These are phyloP conservation scores for Zaprionus vittiger DNA, from an alignment of 1,140 invertebrate species.

Conservation along the genomic window DNA sequence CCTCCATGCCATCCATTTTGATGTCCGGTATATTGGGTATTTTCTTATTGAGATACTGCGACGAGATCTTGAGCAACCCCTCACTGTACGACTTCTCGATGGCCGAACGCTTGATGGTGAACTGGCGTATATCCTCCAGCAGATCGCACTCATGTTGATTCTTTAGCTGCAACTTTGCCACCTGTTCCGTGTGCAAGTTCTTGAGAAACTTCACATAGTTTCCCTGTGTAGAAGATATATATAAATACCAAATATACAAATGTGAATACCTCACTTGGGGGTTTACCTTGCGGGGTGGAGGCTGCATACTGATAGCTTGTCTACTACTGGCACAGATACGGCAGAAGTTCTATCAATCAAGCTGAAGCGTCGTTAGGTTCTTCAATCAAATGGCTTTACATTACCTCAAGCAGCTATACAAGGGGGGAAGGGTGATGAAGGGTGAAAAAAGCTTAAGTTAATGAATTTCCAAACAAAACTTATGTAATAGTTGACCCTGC, in stretches of 20 bases:
- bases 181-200: conserved; percentile 96
- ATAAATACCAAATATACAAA: not conserved
- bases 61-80: conserved; percentile 95
- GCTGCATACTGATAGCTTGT: conserved; percentile 77
- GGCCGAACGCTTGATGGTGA: conserved; percentile 94
- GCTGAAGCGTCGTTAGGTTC: conserved; percentile 27
- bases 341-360: conserved; percentile 48
- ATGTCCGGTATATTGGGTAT: conserved; percentile 95
- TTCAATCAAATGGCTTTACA: conserved; percentile 61
- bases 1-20: conserved; percentile 93
- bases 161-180: conserved; percentile 95
- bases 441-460: conserved; percentile 42
- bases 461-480: conserved; percentile 47
- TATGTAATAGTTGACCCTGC: conserved; percentile 52
- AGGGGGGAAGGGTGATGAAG: conserved; percentile 1
- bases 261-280: not conserved
- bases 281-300: conserved; percentile 83
- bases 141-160: conserved; percentile 98
- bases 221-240: conserved; percentile 86
- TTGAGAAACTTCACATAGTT: conserved; percentile 95
- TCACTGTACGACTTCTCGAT: conserved; percentile 98
- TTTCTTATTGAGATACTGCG: conserved; percentile 95
- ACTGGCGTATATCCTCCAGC: conserved; percentile 96
- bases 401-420: conserved; percentile 71
- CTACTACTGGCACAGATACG: conserved; percentile 48